Percentiles rank a stretch among this genome's conserved stretches.
These are phyloP conservation scores for Stigmatopora nigra DNA, from an alignment of 2,113 vertebrate genomes.

Conservation along the genomic window DNA sequence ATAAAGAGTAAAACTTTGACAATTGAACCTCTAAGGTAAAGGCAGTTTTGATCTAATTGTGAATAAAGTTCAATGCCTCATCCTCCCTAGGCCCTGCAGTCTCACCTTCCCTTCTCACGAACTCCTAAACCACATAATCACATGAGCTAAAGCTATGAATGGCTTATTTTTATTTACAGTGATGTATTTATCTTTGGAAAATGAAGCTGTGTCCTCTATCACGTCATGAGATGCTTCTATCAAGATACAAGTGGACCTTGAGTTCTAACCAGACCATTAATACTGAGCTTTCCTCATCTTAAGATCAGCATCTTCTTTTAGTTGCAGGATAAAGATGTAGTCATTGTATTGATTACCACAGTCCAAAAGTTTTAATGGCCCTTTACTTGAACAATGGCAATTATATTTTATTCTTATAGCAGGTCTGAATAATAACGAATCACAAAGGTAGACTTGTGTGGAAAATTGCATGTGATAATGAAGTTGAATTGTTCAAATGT, in stretches of 20 bases:
- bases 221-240: slow-evolving; percentile 18
- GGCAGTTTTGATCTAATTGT: slow-evolving; percentile 17
- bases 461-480: neutral
- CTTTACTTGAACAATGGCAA: neutral
- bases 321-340: neutral
- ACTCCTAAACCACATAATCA: slow-evolving; percentile 1
- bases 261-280: neutral
- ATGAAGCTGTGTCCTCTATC: slow-evolving; percentile 28
- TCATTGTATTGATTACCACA: neutral
- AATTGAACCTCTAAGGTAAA: neutral
- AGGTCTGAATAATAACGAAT: neutral
- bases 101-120: neutral
- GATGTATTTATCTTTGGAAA: slow-evolving; percentile 22
- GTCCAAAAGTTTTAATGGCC: neutral
- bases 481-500: neutral
- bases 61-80: slow-evolving; percentile 20
- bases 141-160: slow-evolving; percentile 25
- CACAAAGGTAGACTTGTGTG: neutral
- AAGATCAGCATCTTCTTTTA: neutral
- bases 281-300: neutral
- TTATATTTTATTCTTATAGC: neutral
- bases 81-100: slow-evolving; percentile 1
- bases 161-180: slow-evolving; percentile 30
- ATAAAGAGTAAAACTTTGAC: slow-evolving; percentile 3
- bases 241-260: neutral